A percentile compares a stretch with the other conserved stretches of the same genome.
Evolutionary conservation across 35 echinoderm and acorn worm species (phyloP).

Genomic region (Apostichopus californicus): DNA sequence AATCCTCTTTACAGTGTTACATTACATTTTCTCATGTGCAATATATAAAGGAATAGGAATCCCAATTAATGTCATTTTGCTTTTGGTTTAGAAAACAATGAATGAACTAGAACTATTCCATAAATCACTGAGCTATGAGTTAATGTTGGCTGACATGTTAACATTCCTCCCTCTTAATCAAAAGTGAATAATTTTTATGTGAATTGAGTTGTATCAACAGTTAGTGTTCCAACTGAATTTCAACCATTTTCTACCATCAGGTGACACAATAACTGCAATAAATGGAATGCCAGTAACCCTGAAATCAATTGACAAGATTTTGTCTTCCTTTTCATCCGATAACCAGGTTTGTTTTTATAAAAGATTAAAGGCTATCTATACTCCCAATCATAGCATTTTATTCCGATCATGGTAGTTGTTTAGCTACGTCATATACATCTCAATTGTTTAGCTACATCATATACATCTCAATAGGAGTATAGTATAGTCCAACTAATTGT

Average conservation of each 20-base stretch:
- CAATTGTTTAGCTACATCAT: too few species aligned
- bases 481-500: too few species aligned
- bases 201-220: too few species aligned
- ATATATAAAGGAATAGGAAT: not conserved
- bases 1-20: not conserved
- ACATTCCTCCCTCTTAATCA: not conserved
- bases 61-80: not conserved
- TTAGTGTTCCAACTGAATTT: not conserved
- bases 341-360: slow-evolving; percentile 37
- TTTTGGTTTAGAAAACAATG: too few species aligned
- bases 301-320: slow-evolving; percentile 63
- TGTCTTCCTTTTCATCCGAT: slow-evolving; percentile 54
- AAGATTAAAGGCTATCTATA: not conserved
- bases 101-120: not conserved
- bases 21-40: not conserved
- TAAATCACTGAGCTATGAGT: slow-evolving; percentile 1
- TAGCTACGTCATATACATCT: too few species aligned
- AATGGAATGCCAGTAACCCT: slow-evolving; percentile 65
- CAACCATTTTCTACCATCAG: slow-evolving; percentile 22
- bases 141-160: not conserved
- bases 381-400: not conserved
- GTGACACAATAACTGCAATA: slow-evolving; percentile 72
- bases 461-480: too few species aligned
- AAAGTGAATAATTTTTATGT: not conserved
- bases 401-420: too few species aligned